Base-by-base conservation (phyloP, 2,797 vertebrate species). In the Pteropus rufus region DNA sequence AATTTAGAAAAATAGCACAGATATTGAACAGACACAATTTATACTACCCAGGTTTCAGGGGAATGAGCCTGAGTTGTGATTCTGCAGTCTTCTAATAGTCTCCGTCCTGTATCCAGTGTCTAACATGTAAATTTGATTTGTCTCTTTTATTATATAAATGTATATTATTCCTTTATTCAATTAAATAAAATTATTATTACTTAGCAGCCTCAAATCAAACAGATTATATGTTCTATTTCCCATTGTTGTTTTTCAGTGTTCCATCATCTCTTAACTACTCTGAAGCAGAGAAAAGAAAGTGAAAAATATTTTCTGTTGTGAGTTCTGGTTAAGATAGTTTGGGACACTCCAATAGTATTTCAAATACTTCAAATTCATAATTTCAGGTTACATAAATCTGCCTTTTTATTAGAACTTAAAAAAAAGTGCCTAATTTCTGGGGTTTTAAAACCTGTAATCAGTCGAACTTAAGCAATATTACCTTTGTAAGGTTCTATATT, bases 181-280 rank as follows among this genome's bases (percentile, higher is more conserved):
- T 82, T 41, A 62, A 95, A 56, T 93, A 83, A 97, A 95, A 97
- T 98, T 97, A 97, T 97, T 84, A 97, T 97, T 97, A 77, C 91
- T 97, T 98, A 98, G 96, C 93, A 98, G 96, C 80, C 88, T 95
- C 95, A 97, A 98, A 97, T 98, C 98, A 98, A 97, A 97, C n/a
- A 97, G 96, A 98, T 98, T 96, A 96, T 96, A 79, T 92, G 60
- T 95, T 97, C 96, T 97, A 79, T 97, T 98, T 97, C 82, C 84
- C 70, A 84, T 95, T 97, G 92, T 95, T 98, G 97, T 95, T 91
- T 96, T 97, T 94, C 94, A 96, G 62, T n/a, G 56, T 97, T 95
- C 93, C 41, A 39, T 97, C 58, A 98, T 96, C 93, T 95, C 75
- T 97, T 24, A 3, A 3, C 82, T 96, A 93, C 60, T 97, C 95